Percentiles rank a stretch among this genome's conserved stretches.
phyloP scores from a whole-genome alignment of 2,888 invertebrate genomes.

The Phytoseiulus persimilis region DNA sequence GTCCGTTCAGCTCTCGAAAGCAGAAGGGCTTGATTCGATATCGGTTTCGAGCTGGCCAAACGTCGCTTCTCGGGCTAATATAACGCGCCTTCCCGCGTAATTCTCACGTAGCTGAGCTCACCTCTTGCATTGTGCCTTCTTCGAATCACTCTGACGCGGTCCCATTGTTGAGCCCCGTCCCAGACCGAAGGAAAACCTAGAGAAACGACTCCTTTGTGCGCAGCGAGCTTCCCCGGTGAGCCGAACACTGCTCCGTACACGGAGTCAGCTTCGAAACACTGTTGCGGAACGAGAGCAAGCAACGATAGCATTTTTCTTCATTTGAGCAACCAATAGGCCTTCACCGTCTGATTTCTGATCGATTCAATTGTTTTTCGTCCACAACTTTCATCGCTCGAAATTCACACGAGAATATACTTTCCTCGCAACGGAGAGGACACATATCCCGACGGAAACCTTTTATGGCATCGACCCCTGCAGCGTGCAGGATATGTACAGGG shows the following conservation, averaged over 20 bases:
- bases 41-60: not conserved
- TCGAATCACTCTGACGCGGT: not conserved
- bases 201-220: too few species aligned
- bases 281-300: not conserved
- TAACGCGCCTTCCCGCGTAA: too few species aligned
- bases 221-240: too few species aligned
- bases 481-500: not conserved
- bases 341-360: not conserved
- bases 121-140: not conserved
- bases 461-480: not conserved
- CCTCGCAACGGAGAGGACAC: not conserved
- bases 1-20: not conserved
- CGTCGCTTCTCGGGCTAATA: not conserved
- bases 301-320: not conserved
- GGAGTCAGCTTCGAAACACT: not conserved
- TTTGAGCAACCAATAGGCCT: not conserved
- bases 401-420: not conserved
- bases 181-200: not conserved
- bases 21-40: not conserved
- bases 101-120: not conserved
- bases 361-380: not conserved
- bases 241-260: not conserved
- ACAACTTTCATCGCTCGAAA: not conserved
- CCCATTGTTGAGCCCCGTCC: too few species aligned
- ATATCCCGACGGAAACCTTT: not conserved